Evolutionary conservation across 2,888 invertebrate species (phyloP), one percentile per base, ranked within the genome.

Genomic region (Lasioglossum oenotherae): DNA sequence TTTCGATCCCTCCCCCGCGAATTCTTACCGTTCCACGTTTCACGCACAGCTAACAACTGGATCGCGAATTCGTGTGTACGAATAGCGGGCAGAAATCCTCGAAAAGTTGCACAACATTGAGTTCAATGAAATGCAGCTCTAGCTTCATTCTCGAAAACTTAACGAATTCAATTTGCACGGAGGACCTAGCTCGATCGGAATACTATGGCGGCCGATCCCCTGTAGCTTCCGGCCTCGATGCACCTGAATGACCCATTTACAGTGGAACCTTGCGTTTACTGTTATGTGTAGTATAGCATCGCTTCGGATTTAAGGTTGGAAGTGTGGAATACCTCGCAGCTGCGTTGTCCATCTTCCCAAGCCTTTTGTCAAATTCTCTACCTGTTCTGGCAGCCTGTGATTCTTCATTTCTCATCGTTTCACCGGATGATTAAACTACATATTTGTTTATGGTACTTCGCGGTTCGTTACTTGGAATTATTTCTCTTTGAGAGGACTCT

Each of bases 231-330:
- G 60, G 60, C n/a, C 27, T 14, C 27, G 27, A 27, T 60, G 60
- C 60, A 60, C 60, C 60, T 27, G 60, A 60, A 27, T 60, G 60
- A 60, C 60, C 60, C 60, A 60, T 60, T 60, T 60, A 60, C 60
- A 4, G 60, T n/a, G n/a, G 60, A 60, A 60, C 60, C 60, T 60
- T 27, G 60, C 60, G 27, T 60, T 60, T 14, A 27, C 60, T 60
- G 60, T 60, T 60, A 27, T 1, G 27, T 8, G 4, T 12, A 27
- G 53, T 23, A 23, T 23, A 53, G 53, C 57, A 14, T 27, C 27
- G 60, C 60, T 27, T 60, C 60, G 14, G 60, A n/a, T 60, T 27
- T 8, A 27, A 27, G 14, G 60, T 4, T 27, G 14, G 27, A 14
- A 53, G 23, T 23, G 49, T 53, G 23, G 53, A 23, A 19, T 53